These are phyloP conservation scores for Anser cygnoides DNA, from an alignment of 2,113 vertebrate species.

Conservation along the genomic window DNA sequence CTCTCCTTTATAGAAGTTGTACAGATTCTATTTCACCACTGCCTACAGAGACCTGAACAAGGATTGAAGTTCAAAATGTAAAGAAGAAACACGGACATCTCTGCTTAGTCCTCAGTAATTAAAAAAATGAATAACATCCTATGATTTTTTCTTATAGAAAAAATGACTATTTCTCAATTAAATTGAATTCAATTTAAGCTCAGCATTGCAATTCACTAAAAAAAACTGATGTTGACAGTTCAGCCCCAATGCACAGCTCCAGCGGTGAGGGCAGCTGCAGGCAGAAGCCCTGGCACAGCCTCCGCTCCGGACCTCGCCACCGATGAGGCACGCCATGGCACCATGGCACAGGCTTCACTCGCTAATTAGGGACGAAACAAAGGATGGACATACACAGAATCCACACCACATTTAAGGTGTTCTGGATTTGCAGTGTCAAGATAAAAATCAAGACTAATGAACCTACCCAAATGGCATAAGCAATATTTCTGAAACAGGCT, in stretches of 20 bases:
- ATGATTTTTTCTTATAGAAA: background rate
- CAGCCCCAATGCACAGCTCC: background rate
- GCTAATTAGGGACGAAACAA: background rate
- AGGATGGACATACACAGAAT: background rate
- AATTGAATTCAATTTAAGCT: background rate
- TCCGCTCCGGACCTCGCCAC: background rate
- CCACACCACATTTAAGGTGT: background rate
- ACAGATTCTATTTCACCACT: background rate
- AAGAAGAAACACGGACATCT: rapidly evolving
- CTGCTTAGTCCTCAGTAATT: background rate
- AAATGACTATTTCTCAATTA: background rate
- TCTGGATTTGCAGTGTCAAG: background rate
- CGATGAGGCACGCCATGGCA: background rate
- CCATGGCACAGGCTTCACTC: background rate
- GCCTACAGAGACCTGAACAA: background rate
- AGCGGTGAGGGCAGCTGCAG: background rate
- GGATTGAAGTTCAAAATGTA: background rate
- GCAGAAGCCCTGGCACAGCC: background rate
- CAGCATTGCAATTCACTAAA: background rate
- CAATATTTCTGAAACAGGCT: background rate
- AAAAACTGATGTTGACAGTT: background rate
- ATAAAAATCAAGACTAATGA: conserved; percentile 44
- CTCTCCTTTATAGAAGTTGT: background rate
- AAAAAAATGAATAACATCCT: background rate
- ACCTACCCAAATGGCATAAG: background rate